These are phyloP conservation scores for Cavia porcellus DNA, from an alignment of 2,113 vertebrate genomes.

Conservation along the genomic window DNA sequence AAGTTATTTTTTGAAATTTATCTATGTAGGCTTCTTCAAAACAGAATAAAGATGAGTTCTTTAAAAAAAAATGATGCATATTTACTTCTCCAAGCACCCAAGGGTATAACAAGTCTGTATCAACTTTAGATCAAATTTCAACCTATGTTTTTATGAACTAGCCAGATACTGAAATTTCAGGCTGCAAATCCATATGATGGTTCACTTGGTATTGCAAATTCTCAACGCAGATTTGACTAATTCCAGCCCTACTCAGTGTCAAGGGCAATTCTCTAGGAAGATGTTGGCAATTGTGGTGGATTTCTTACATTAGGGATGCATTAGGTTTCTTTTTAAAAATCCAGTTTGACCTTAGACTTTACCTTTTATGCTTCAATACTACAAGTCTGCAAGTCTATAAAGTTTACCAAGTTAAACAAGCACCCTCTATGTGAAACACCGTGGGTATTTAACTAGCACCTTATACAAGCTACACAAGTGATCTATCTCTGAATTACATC, in stretches of 20 bases:
- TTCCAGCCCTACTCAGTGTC: neutral
- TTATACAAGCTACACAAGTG: neutral
- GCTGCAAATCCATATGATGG: neutral
- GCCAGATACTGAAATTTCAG: slow-evolving; percentile 3
- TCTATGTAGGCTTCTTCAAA: neutral
- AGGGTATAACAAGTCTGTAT: neutral
- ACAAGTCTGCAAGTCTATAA: neutral
- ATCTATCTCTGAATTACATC: neutral
- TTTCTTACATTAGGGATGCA: slow-evolving; percentile 27
- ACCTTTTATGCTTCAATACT: neutral
- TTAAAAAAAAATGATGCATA: neutral
- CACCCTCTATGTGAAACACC: neutral
- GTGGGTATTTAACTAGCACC: neutral
- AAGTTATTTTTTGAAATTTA: slow-evolving; percentile 1
- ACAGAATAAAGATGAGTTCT: neutral
- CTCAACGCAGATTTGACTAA: neutral
- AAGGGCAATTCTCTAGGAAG: neutral
- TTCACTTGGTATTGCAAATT: neutral
- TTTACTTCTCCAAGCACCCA: neutral
- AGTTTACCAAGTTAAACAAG: neutral
- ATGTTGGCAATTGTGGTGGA: neutral
- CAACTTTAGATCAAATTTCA: slow-evolving; percentile 24
- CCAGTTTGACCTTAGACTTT: neutral
- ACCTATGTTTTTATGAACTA: neutral
- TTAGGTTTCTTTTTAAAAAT: slow-evolving; percentile 36